Evolutionary conservation across 35 echinoderm and acorn worm genomes (phyloP).

Genomic region (Patiria miniata): DNA sequence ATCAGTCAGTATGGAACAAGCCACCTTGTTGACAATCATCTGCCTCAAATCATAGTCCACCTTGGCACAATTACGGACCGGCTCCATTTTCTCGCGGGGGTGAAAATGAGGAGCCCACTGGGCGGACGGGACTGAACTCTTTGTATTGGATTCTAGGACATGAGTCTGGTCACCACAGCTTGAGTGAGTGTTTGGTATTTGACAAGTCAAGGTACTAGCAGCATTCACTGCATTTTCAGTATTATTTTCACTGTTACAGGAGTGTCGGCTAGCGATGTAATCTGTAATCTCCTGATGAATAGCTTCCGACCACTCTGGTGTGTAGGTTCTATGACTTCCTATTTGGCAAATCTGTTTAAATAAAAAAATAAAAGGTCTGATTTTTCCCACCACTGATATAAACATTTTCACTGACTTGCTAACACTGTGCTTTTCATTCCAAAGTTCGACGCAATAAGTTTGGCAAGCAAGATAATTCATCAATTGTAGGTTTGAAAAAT

Average conservation of each 20-base stretch:
- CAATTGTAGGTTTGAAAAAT: no score
- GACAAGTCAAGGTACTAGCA: no score
- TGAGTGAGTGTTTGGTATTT: no score
- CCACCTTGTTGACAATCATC: constrained; percentile 60
- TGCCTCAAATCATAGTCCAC: constrained; percentile 56
- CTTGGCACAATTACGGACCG: constrained; percentile 76
- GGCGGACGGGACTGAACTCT: not conserved
- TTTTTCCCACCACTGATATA: no score
- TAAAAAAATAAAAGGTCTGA: no score
- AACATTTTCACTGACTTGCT: not conserved
- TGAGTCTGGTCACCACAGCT: no score
- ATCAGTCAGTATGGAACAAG: constrained; percentile 33
- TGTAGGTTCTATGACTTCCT: constrained; percentile 47
- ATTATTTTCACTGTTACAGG: not conserved
- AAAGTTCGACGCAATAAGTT: no score
- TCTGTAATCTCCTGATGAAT: not conserved
- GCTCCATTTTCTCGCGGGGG: constrained; percentile 64
- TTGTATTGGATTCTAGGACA: no score
- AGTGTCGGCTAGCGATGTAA: not conserved
- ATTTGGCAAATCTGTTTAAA: constrained; percentile 60
- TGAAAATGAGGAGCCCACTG: constrained; percentile 65
- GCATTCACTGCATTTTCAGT: not conserved
- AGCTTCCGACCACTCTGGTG: not conserved
- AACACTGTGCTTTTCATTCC: no score
- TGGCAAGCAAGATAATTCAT: no score